Evolutionary conservation across 2,113 vertebrate species (phyloP), one percentile per base, ranked within the genome.

Genomic region (Thermophis baileyi): DNA sequence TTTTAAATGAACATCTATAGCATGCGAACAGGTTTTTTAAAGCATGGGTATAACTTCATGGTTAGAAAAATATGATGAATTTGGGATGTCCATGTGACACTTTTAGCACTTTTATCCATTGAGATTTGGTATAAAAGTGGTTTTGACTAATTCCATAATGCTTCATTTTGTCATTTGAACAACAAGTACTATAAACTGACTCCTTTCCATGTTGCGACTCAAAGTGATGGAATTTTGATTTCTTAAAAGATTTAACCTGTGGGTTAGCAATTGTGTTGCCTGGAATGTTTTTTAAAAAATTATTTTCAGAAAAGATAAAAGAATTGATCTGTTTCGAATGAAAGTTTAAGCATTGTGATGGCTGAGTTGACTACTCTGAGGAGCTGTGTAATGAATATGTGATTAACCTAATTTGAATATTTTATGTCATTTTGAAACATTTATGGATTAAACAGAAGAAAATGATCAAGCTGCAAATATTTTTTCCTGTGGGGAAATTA

Each of bases 271-370:
- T 40, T 40, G 44, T 63, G 2, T 90, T 96, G 97, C 97, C 96
- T 97, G 97, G 97, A 97, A 97, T 98, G 98, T 97, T 97, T 94
- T 98, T 85, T 63, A 14, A 20, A 54, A 54, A 22, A 24, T 4
- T 11, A 49, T 87, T 50, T 18, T 44, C 35, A 81, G 74, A 81
- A 81, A 81, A 69, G 0, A 1, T 90, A 92, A 94, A 94, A 85
- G 54, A 55, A 53, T 93, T 95, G 35, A 20, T 81, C 35, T 89
- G 49, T 54, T 81, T 3, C 55, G 22, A 30, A 2, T 81, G 16
- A 8, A 35, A 54, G 87, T 51, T 51, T 87, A 94, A 95, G 93
- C 69, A 16, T 16, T 93, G 1, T 92, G 89, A 60, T 51, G 44
- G 46, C 18, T 3, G 18, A 18, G 2, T 81, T 44, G 35, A 40